phyloP scores from a whole-genome alignment of 2,113 vertebrate species.

The Tonatia bakeri region DNA sequence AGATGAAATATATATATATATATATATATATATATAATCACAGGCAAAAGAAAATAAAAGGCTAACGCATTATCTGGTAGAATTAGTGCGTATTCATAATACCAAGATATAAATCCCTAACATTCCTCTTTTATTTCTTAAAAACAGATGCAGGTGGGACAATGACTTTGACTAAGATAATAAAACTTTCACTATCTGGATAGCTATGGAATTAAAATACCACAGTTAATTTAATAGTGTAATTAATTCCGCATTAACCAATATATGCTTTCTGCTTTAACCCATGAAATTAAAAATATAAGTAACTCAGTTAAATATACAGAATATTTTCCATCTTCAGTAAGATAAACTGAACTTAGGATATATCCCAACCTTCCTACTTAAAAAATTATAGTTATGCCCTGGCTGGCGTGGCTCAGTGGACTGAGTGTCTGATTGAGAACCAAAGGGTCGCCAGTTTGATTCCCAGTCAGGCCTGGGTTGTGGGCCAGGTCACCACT shows the following conservation, averaged over 20 bases:
- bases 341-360: constrained; percentile 3
- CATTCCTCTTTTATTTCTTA: not conserved
- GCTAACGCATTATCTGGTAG: not conserved
- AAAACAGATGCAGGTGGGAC: not conserved
- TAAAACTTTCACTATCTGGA: not conserved
- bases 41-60: constrained; percentile 20
- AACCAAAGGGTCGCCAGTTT: no score
- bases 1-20: not conserved
- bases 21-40: not conserved
- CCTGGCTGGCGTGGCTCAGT: no score
- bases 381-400: not conserved
- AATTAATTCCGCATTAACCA: constrained; percentile 9
- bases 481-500: no score
- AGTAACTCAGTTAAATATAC: constrained; percentile 31
- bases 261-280: not conserved
- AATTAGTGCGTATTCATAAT: not conserved
- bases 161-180: not conserved
- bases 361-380: constrained; percentile 9
- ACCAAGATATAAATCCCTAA: not conserved
- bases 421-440: no score
- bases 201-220: not conserved
- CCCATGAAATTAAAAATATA: constrained; percentile 30
- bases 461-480: no score
- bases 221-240: not conserved
- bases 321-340: not conserved